Conservation (phyloP, 2,888 invertebrate genomes). For the Ischnus inquisitorius region DNA sequence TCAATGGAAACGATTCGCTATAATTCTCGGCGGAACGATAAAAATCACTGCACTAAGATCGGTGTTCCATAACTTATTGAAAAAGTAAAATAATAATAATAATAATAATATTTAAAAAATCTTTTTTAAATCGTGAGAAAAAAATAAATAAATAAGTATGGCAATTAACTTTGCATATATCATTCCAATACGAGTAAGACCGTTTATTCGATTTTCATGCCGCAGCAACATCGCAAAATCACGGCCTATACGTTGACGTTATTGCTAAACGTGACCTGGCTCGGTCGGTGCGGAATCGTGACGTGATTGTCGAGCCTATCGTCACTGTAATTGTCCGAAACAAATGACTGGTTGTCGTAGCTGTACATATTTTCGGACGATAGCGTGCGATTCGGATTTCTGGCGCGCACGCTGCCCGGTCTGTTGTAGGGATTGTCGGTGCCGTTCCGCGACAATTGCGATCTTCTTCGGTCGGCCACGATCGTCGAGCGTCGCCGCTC, state of each 20-base stretch:
- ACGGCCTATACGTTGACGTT: neutral
- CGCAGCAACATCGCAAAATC: neutral
- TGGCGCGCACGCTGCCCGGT: constrained; percentile 1
- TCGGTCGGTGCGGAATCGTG: constrained; percentile 44
- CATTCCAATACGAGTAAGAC: too few species aligned
- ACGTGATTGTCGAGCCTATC: constrained; percentile 3
- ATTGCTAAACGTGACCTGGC: constrained; percentile 59
- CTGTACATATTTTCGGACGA: constrained; percentile 20
- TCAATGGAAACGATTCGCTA: too few species aligned
- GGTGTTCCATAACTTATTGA: too few species aligned
- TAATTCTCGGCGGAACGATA: too few species aligned
- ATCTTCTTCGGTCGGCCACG: constrained; percentile 46
- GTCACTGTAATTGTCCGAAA: constrained; percentile 47
- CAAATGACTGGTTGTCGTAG: constrained; percentile 65
- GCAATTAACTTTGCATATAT: too few species aligned
- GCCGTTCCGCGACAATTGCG: neutral
- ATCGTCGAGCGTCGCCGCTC: constrained; percentile 63
- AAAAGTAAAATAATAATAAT: too few species aligned
- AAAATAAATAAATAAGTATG: too few species aligned
- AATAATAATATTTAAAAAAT: too few species aligned
- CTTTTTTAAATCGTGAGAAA: too few species aligned
- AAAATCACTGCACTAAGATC: too few species aligned
- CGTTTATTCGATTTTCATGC: neutral
- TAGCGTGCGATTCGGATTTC: constrained; percentile 5
- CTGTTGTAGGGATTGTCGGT: constrained; percentile 39